A percentile compares a stretch with the other conserved stretches of the same genome.
phyloP scores from a whole-genome alignment of 1,140 invertebrate genomes.

The Psix sp. region DNA sequence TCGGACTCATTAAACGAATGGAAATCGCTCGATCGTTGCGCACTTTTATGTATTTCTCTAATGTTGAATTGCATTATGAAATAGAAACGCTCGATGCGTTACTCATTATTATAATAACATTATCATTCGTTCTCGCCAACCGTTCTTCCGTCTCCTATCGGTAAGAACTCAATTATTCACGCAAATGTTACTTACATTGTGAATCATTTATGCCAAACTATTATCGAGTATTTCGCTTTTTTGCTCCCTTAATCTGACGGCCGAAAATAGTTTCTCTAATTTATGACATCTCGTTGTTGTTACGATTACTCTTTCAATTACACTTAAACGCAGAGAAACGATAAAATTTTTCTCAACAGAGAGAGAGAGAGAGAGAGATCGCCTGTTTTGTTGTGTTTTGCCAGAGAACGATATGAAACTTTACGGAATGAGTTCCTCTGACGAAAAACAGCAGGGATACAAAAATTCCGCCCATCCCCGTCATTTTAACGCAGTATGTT shows the following conservation, averaged over 20 bases:
- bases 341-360: slow-evolving; percentile 8
- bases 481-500: slow-evolving; percentile 43
- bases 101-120: slow-evolving; percentile 59
- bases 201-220: no score
- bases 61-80: slow-evolving; percentile 60
- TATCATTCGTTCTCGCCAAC: slow-evolving; percentile 35
- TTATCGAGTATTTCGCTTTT: no score
- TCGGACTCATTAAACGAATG: slow-evolving; percentile 61
- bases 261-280: slow-evolving; percentile 52
- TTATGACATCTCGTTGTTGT: slow-evolving; percentile 51
- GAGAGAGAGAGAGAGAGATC: neutral
- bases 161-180: slow-evolving; percentile 38
- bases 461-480: no score
- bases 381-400: no score
- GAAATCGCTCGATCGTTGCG: slow-evolving; percentile 60
- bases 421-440: slow-evolving; percentile 33
- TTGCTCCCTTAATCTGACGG: no score
- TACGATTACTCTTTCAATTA: slow-evolving; percentile 51
- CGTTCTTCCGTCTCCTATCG: slow-evolving; percentile 24
- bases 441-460: slow-evolving; percentile 19
- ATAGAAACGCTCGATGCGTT: slow-evolving; percentile 39
- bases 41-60: slow-evolving; percentile 54
- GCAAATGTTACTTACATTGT: slow-evolving; percentile 46
- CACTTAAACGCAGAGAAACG: slow-evolving; percentile 5
- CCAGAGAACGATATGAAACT: slow-evolving; percentile 51